phyloP scores from a whole-genome alignment of 2,888 invertebrate genomes.

The Synergus gifuensis region DNA sequence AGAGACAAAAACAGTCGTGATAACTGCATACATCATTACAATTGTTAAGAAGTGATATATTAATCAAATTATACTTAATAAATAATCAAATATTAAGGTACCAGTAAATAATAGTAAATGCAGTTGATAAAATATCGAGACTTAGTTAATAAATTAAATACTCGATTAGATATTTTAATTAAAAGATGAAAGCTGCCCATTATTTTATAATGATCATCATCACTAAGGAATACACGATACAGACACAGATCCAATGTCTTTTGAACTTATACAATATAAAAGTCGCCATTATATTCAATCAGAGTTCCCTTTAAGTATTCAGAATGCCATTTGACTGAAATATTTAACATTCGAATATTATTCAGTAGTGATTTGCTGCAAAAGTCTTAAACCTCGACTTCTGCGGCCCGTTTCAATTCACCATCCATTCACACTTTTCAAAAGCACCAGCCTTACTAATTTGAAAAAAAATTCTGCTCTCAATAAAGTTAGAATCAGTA shows the following conservation, averaged over 20 bases:
- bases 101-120: too few relatives aligned
- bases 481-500: not conserved
- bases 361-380: constrained; percentile 7
- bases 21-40: too few relatives aligned
- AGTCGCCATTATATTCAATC: too few relatives aligned
- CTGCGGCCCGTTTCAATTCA: not conserved
- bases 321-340: not conserved
- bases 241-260: too few relatives aligned
- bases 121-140: too few relatives aligned
- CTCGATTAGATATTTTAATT: too few relatives aligned
- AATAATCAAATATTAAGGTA: not conserved
- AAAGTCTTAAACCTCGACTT: not conserved
- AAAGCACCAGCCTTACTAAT: not conserved
- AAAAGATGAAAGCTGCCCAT: too few relatives aligned
- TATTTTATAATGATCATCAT: too few relatives aligned
- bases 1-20: not conserved
- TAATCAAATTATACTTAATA: not conserved
- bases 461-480: not conserved
- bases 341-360: not conserved
- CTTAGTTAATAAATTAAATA: too few relatives aligned
- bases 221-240: too few relatives aligned
- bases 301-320: not conserved
- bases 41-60: not conserved
- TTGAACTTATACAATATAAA: too few relatives aligned
- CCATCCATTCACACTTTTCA: not conserved